A percentile compares a stretch with the other conserved stretches of the same genome.
Evolutionary conservation across 2,113 vertebrate genomes (phyloP).

Genomic region (Tretioscincus oriximinensis): DNA sequence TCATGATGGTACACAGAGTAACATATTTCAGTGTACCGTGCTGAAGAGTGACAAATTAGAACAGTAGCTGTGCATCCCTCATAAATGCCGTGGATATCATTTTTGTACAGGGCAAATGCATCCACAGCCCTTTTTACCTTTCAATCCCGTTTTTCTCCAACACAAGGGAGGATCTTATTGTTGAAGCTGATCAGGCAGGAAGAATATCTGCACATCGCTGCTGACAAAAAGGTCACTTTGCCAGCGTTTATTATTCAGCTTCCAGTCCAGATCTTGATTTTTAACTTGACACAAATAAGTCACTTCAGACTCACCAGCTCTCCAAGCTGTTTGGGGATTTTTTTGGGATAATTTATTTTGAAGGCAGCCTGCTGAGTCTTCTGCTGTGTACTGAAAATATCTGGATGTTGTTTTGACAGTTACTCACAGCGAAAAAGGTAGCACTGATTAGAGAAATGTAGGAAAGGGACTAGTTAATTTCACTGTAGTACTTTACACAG

Average conservation of each 20-base stretch:
- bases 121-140: slow-evolving; percentile 7
- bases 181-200: slow-evolving; percentile 47
- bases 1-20: not conserved
- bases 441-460: not conserved
- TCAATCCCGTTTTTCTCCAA: slow-evolving; percentile 29
- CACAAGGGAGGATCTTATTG: slow-evolving; percentile 14
- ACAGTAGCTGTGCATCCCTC: not conserved
- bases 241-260: slow-evolving; percentile 42
- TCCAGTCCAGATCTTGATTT: slow-evolving; percentile 36
- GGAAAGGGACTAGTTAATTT: not conserved
- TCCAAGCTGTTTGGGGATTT: slow-evolving; percentile 13
- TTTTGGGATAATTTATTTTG: slow-evolving; percentile 44
- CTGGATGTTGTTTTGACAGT: slow-evolving; percentile 12
- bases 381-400: slow-evolving; percentile 20
- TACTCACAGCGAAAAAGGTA: not conserved
- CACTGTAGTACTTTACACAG: not conserved
- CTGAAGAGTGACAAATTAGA: slow-evolving; percentile 2
- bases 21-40: slow-evolving; percentile 29
- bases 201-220: slow-evolving; percentile 32
- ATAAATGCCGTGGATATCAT: no score
- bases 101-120: not conserved
- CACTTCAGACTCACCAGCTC: slow-evolving; percentile 25
- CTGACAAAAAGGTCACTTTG: slow-evolving; percentile 50
- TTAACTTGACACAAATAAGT: slow-evolving; percentile 42
- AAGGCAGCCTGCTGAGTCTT: slow-evolving; percentile 4